Base-by-base conservation (phyloP, 2,888 invertebrate species). In the Meteorus colon region DNA sequence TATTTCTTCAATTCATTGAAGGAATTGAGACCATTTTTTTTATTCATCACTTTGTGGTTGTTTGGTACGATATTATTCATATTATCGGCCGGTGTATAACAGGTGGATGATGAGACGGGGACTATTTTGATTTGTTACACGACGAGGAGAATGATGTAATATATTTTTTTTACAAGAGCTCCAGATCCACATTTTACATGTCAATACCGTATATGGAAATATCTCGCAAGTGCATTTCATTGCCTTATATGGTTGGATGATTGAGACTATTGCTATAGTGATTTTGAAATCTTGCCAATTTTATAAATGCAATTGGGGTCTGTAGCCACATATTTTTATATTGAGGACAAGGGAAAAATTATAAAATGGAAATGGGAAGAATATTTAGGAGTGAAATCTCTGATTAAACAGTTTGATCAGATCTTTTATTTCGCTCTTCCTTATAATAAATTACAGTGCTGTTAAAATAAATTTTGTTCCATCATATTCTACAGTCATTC, bases 181-280 rank as follows among this genome's bases (percentile, higher is more conserved):
- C 16, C 37, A 59, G 74, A 77, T 74, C 67, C 55, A 27, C n/a
- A 37, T n/a, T 68, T 67, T 27, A 65, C 27, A 16, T 31, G 2
- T 10, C 10, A 45, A n/a, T 31, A 31, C 77, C 78, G 63, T 80
- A 76, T 14, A 74, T 63, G 77, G 76, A 48, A 76, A 69, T 65
- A 75, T 73, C 76, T 68, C 34, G n/a, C 37, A 27, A 60, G n/a
- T 51, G 37, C 66, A 76, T 71, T 71, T 71, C 77, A 72, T 78
- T 41, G 29, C 81, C 81, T 76, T 81, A 77, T 77, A 80, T 77
- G 80, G 81, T 68, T 69, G 8, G 12, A 65, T 31, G 34, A 51
- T 65, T 51, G 55, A 55, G 70, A 70, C 48, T 24, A 73, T 74
- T 41, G 48, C 67, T 34, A 37, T 62, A 41, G 48, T 16, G 72